Percentiles rank a stretch among this genome's conserved stretches.
These are phyloP conservation scores for Pomacea canaliculata DNA, from an alignment of 2,888 invertebrate species.

Conservation along the genomic window DNA sequence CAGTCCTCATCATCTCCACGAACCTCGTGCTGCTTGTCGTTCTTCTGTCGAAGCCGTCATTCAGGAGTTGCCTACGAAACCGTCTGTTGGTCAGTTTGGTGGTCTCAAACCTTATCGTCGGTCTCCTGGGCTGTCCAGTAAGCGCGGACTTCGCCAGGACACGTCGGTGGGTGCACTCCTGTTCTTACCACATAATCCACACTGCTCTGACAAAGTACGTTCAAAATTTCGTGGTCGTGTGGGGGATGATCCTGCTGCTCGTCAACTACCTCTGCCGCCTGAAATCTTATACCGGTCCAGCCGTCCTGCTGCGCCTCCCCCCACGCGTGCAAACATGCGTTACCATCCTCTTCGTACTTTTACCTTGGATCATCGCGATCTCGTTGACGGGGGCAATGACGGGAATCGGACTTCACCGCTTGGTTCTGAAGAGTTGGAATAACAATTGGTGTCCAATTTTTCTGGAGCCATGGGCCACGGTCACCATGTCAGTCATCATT, in stretches of 20 bases:
- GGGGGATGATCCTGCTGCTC: constrained; percentile 13
- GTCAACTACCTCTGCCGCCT: constrained; percentile 16
- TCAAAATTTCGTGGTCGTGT: constrained; percentile 16
- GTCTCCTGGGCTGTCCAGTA: constrained; percentile 7
- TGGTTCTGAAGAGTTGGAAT: no score
- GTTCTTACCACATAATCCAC: no score
- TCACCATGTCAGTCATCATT: neutral
- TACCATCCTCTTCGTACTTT: constrained; percentile 1
- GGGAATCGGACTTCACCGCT: neutral
- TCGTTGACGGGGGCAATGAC: no score
- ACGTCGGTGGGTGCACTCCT: constrained; percentile 9
- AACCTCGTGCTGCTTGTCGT: constrained; percentile 5
- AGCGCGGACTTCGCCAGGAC: constrained; percentile 4
- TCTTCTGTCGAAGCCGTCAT: constrained; percentile 7
- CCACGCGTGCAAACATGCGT: neutral
- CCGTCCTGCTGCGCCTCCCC: neutral
- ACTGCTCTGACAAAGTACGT: neutral
- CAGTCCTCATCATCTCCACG: constrained; percentile 7
- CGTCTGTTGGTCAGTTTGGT: constrained; percentile 9
- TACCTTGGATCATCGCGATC: constrained; percentile 8
- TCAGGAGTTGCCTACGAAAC: constrained; percentile 10
- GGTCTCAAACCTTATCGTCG: constrained; percentile 15
- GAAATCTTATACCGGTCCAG: constrained; percentile 10
- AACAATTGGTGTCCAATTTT: no score
- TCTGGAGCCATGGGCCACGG: constrained; percentile 5